Evolutionary conservation across 2,888 invertebrate genomes (phyloP), one percentile per base, ranked within the genome.

Genomic region (Isoperla grammatica): DNA sequence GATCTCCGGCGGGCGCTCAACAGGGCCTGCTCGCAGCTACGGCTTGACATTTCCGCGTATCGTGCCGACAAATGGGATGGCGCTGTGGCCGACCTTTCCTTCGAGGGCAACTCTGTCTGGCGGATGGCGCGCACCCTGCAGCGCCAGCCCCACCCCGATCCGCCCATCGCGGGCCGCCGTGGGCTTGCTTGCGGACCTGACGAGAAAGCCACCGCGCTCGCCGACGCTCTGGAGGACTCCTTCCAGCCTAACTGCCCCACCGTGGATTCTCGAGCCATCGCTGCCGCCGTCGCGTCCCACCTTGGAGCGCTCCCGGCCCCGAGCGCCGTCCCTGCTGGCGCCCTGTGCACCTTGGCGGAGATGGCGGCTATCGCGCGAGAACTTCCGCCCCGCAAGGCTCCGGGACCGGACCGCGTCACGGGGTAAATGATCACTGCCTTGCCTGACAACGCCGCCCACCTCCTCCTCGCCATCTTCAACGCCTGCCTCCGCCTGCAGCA

Each of bases 51-150:
- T 8, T 19, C n/a, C 2, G 17, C 9, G 17, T 19, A 45, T 8
- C 45, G 45, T 4, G 12, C 45, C 2, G 45, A n/a, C 15, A 45
- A 15, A 8, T 45, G 45, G 45, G 45, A 45, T 8, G 15, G 15
- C 9, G 45, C 45, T 2, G 45, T 45, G 45, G 15, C 68, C 49
- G 9, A 65, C 58, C 9, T 65, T 66, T 56, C 68, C 68, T 54
- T 66, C 60, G 37, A 65, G 65, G 37, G 65, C 53, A 59, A 60
- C 48, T 58, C 64, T 75, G 40, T 63, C 53, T 56, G 59, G 78
- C 0, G 86, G 84, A 67, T 45, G 45, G 9, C 45, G 11, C 45
- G 45, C 17, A 15, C 17, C 2, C 45, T 45, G 2, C 45, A 19
- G n/a, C 15, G 19, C 45, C 15, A 45, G 45, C 19, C 45, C 11